Evolutionary conservation across 2,797 vertebrate species (phyloP), one percentile per base, ranked within the genome.

Genomic region (Phrynocephalus guinanensis): DNA sequence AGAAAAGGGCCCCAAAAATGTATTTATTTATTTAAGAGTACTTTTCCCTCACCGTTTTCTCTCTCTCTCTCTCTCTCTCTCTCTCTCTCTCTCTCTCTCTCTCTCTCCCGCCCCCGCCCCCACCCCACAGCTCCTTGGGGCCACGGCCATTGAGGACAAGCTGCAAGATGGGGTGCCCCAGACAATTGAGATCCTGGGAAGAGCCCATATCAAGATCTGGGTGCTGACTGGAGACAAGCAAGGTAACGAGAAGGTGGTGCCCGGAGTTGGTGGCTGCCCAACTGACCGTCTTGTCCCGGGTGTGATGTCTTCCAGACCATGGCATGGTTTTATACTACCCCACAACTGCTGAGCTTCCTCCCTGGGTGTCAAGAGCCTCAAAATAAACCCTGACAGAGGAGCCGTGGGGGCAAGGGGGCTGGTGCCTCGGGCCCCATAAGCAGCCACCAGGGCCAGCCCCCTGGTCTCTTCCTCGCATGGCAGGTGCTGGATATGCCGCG

Each of bases 201-300:
- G 97, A 95, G 98, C 98, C 16, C 96, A 97, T 92, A 98, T 99
- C 91, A 99, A 98, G 95, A 97, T 99, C 87, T 99, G 99, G 98
- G 97, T 99, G 89, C 95, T 99, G 81, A 99, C 98, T 24, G 98
- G 98, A 63, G 98, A 99, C 93, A 99, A 99, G 91, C 98, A 99
- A 97, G 99, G 99, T 99, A 94, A 11, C 7, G 13, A 30, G 15
- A 22, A 6, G 6, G 7, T 0, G 1, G 28, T 1, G 3, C 60
- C 10, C 38, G 38, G 38, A 44, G 3, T 44, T 44, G 38, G 9
- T 56, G 52, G 9, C 52, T 56, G 9, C 52, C 52, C 52, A 56
- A 56, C 52, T 56, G 52, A 56, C 52, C 13, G 13, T 2, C 2
- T 56, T 11, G 52, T 13, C 52, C 13, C 13, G 0, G 9, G 52